Percentiles rank a stretch among this genome's conserved stretches.
These are phyloP conservation scores for Dryomyza anilis DNA, from an alignment of 2,888 invertebrate species.

Conservation along the genomic window DNA sequence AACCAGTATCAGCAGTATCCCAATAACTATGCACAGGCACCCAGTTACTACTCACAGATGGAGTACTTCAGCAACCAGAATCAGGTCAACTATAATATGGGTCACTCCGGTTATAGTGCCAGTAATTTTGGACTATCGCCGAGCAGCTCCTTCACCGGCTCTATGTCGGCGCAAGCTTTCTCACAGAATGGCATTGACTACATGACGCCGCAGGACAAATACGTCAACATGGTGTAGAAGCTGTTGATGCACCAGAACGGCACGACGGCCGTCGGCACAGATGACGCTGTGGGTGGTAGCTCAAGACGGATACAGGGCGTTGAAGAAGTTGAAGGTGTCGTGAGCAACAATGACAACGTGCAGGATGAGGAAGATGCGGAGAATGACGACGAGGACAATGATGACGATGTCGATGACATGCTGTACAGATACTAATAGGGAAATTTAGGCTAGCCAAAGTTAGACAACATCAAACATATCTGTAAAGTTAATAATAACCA, in stretches of 20 bases:
- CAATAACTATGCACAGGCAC: conserved; percentile 60
- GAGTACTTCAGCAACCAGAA: conserved; percentile 62
- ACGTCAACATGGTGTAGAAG: conserved; percentile 63
- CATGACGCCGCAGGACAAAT: conserved; percentile 62
- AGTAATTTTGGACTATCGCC: conserved; percentile 61
- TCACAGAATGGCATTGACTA: conserved; percentile 61
- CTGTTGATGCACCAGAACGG: conserved; percentile 56
- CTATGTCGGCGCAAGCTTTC: conserved; percentile 61
- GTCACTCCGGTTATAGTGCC: conserved; percentile 59
- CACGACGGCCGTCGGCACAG: conserved; percentile 35
- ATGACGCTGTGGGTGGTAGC: not conserved
- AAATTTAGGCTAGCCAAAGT: conserved; percentile 13
- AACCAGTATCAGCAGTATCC: conserved; percentile 62
- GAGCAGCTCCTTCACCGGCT: conserved; percentile 59
- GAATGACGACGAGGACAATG: not conserved
- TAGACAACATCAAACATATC: conserved; percentile 13
- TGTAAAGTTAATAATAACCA: conserved; percentile 2
- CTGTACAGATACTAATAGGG: conserved; percentile 9
- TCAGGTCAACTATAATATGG: conserved; percentile 62
- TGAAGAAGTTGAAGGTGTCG: not conserved
- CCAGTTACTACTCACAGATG: conserved; percentile 61
- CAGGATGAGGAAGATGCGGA: not conserved
- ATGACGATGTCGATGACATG: too few species aligned
- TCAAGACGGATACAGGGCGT: not conserved
- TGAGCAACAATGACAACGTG: too few species aligned